Percentiles rank a stretch among this genome's conserved stretches.
These are phyloP conservation scores for Tipula lateralis DNA, from an alignment of 2,888 invertebrate species.

Conservation along the genomic window DNA sequence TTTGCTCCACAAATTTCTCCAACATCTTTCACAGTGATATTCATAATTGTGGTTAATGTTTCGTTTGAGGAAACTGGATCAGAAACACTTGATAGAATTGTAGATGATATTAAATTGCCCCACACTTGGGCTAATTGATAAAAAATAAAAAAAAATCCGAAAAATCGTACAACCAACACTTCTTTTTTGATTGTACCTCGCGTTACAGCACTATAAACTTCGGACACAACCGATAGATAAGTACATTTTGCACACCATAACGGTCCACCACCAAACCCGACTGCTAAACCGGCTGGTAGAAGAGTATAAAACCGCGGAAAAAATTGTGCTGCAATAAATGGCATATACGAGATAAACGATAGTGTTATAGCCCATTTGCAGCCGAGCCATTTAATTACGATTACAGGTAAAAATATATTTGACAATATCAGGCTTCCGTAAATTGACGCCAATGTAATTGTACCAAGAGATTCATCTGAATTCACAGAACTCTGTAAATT, in stretches of 20 bases:
- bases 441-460: constrained; percentile 76
- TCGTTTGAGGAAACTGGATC: neutral
- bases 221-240: constrained; percentile 77
- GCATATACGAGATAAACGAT: constrained; percentile 83
- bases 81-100: constrained; percentile 45
- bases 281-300: constrained; percentile 75
- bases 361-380: constrained; percentile 85
- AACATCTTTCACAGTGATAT: constrained; percentile 46
- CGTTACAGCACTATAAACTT: constrained; percentile 70
- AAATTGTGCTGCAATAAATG: constrained; percentile 87
- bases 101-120: constrained; percentile 87
- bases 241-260: constrained; percentile 96
- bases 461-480: constrained; percentile 74
- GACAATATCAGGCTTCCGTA: constrained; percentile 85
- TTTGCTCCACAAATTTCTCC: constrained; percentile 66
- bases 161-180: constrained; percentile 82
- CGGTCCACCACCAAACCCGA: constrained; percentile 82
- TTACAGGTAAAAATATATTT: constrained; percentile 81
- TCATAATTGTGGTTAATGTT: neutral
- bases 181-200: constrained; percentile 59
- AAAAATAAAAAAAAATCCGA: constrained; percentile 94
- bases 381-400: constrained; percentile 82
- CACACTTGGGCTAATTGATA: constrained; percentile 94
- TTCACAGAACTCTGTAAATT: constrained; percentile 83
- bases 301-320: constrained; percentile 79